Evolutionary conservation across 2,888 invertebrate species (phyloP), one percentile per base, ranked within the genome.

Genomic region (Hirtodrosophila histrioides): DNA sequence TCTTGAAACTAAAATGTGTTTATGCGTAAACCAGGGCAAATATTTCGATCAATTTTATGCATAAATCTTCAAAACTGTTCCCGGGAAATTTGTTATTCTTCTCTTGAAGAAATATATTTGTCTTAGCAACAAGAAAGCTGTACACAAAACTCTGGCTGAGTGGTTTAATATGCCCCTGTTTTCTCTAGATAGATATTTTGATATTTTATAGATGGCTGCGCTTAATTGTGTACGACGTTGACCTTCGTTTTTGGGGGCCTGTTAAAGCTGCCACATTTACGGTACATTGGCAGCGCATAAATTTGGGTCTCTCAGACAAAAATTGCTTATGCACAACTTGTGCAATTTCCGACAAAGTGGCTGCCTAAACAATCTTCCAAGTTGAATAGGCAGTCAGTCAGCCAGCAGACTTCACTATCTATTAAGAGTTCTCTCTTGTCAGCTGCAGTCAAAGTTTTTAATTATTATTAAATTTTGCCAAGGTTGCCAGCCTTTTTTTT

Each of bases 201-300:
- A 75, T 75, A 65, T 65, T 83, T 83, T 69, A 65, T 78, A 73
- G 74, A 67, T 66, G 79, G 48, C 66, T 76, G 74, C 68, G 51
- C 48, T 60, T 74, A 80, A 82, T 74, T 76, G 72, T 63, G 60
- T 51, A 72, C 61, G 55, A 27, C 51, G 44, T 57, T 64, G 77
- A 70, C 77, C 74, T 63, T 45, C 54, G 54, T 74, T 48, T 43
- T 27, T 27, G 27, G 36, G 43, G 33, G 36, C 41, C 33, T 40
- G 31, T 57, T 69, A 46, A 64, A 51, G 53, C 53, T 51, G 63
- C 11, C 44, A 23, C 53, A 57, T 48, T 54, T 12, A 57, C 53
- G 56, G 24, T 57, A 35, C 35, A 51, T 53, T 35, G 33, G 44
- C 46, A 56, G 48, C 12, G 58, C 58, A 73, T 57, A 73, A 69